These are phyloP conservation scores for Heteromormyrus szaboi DNA, from an alignment of 2,797 vertebrate species.

Conservation along the genomic window DNA sequence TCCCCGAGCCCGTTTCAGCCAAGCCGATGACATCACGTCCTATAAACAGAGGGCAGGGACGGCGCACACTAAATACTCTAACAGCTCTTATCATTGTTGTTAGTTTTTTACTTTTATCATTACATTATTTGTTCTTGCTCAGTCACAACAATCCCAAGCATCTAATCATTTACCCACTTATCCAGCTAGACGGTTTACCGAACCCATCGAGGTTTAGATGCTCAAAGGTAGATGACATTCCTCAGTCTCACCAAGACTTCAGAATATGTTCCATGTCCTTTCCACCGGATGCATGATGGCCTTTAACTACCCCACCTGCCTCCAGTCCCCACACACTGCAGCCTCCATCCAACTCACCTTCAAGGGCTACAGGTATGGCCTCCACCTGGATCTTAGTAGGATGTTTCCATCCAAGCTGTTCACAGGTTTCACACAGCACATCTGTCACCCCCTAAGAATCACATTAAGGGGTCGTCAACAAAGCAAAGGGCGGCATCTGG, in stretches of 20 bases:
- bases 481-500: not conserved
- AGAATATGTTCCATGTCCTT: not conserved
- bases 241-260: not conserved
- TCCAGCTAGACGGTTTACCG: not conserved
- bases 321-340: not conserved
- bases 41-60: conserved; percentile 33
- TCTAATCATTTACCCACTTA: not conserved
- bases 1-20: conserved; percentile 95
- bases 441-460: conserved; percentile 83
- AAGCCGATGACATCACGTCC: conserved; percentile 91
- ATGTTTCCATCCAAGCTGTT: conserved; percentile 86
- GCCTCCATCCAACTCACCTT: conserved; percentile 60
- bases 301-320: not conserved
- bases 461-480: not conserved
- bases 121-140: not conserved
- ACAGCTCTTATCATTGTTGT: not conserved
- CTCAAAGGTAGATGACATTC: not conserved
- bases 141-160: not conserved
- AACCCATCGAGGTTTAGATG: not conserved
- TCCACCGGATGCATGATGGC: not conserved
- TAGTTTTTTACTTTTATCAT: not conserved
- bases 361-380: conserved; percentile 83
- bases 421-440: conserved; percentile 90
- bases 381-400: conserved; percentile 94
- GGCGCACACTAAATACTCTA: not conserved